Percentiles rank a stretch among this genome's conserved stretches.
These are phyloP conservation scores for Drosophila bocki DNA, from an alignment of 1,140 invertebrate genomes.

Conservation along the genomic window DNA sequence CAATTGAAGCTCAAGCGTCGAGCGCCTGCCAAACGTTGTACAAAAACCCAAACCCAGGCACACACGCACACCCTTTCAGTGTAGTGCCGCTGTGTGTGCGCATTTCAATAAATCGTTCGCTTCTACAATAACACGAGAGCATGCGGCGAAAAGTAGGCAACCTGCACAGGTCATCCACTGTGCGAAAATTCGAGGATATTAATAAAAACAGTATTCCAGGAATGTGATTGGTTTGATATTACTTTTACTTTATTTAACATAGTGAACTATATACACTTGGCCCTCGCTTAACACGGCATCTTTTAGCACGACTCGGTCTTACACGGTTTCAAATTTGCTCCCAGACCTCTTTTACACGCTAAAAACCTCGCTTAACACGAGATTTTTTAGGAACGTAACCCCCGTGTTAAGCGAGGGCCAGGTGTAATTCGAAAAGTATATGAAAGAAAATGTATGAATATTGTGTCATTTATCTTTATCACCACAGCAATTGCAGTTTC, in stretches of 20 bases:
- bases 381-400: too few relatives aligned
- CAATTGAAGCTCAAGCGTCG: conserved; percentile 77
- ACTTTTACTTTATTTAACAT: background rate
- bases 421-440: too few relatives aligned
- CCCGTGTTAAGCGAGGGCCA: too few relatives aligned
- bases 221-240: background rate
- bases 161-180: conserved; percentile 40
- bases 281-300: too few relatives aligned
- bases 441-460: too few relatives aligned
- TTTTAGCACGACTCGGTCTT: too few relatives aligned
- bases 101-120: conserved; percentile 79
- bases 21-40: conserved; percentile 45
- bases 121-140: conserved; percentile 73
- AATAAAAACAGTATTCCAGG: background rate
- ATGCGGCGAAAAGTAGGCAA: conserved; percentile 64
- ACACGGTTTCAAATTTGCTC: too few relatives aligned
- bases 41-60: conserved; percentile 44
- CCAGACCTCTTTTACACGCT: too few relatives aligned
- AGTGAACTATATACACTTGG: too few relatives aligned
- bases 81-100: conserved; percentile 58
- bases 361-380: too few relatives aligned
- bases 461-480: too few relatives aligned
- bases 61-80: conserved; percentile 74
- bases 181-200: background rate
- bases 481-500: too few relatives aligned